phyloP scores from a whole-genome alignment of 2,888 invertebrate genomes.

The Nephrotoma appendiculata region DNA sequence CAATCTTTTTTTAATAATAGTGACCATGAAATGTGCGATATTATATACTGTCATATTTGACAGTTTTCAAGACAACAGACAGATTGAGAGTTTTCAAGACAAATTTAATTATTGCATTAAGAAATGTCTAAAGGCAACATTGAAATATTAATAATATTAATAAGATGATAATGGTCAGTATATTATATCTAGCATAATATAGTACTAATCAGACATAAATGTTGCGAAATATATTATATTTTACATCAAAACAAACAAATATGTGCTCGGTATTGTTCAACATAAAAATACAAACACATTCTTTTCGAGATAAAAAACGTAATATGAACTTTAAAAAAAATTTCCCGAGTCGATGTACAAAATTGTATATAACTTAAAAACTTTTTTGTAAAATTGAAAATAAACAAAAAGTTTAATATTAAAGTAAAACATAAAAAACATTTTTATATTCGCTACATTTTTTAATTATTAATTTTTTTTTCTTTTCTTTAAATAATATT shows the following conservation, averaged over 20 bases:
- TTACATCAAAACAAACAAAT: background rate
- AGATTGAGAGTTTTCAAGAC: too few species aligned
- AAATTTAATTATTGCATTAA: background rate
- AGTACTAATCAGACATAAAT: background rate
- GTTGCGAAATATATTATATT: background rate
- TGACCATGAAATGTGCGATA: too few species aligned
- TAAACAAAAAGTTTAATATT: background rate
- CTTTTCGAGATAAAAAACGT: background rate
- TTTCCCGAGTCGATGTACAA: slow-evolving; percentile 17
- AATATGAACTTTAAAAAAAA: background rate
- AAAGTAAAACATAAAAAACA: background rate
- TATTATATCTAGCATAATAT: background rate
- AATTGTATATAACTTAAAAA: slow-evolving; percentile 13
- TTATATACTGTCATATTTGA: too few species aligned
- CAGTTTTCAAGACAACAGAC: too few species aligned
- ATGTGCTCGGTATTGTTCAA: background rate
- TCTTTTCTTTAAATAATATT: background rate
- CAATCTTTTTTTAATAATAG: background rate
- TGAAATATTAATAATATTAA: background rate
- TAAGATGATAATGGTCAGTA: background rate
- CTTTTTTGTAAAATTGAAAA: background rate
- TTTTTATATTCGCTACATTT: background rate
- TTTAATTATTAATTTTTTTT: background rate
- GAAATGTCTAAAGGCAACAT: background rate
- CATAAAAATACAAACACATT: background rate